Evolutionary conservation across 1,140 invertebrate species (phyloP).

Genomic region (Venturia canescens): DNA sequence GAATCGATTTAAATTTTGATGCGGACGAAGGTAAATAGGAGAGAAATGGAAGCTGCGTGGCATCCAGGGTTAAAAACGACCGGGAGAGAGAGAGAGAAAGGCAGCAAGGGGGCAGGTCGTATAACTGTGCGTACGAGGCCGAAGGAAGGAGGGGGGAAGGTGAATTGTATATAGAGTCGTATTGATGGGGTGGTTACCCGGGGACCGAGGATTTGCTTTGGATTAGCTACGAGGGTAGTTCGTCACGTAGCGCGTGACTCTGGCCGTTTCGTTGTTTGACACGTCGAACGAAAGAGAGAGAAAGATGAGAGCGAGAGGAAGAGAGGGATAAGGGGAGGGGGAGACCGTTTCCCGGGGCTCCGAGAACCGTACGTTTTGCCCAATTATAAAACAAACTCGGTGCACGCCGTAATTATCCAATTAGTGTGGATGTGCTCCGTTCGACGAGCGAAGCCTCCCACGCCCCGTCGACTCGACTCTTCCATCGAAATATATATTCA

Average conservation of each 20-base stretch:
- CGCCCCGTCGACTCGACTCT: constrained; percentile 25
- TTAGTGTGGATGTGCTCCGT: constrained; percentile 71
- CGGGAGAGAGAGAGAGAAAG: background rate
- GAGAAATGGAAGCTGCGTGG: constrained; percentile 1
- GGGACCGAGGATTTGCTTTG: constrained; percentile 47
- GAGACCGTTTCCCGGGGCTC: constrained; percentile 20
- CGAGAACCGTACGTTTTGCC: constrained; percentile 67
- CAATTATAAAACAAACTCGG: constrained; percentile 77
- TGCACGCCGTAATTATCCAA: constrained; percentile 77
- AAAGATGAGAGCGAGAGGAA: background rate
- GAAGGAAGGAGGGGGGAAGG: constrained; percentile 18
- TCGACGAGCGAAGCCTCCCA: constrained; percentile 50
- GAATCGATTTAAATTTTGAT: constrained; percentile 34
- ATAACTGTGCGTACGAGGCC: background rate
- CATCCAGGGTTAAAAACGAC: background rate
- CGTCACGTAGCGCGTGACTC: constrained; percentile 77
- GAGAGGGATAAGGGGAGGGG: background rate
- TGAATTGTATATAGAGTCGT: constrained; percentile 34
- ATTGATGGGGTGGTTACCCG: constrained; percentile 47
- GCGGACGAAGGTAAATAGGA: constrained; percentile 27
- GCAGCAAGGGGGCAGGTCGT: background rate
- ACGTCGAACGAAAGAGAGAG: constrained; percentile 65
- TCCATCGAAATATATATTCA: background rate
- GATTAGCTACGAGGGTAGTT: constrained; percentile 76
- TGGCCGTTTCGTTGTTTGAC: constrained; percentile 75